Evolutionary conservation across 2,113 vertebrate genomes (phyloP), one percentile per base, ranked within the genome.

Genomic region (Pachycephala philippinensis): DNA sequence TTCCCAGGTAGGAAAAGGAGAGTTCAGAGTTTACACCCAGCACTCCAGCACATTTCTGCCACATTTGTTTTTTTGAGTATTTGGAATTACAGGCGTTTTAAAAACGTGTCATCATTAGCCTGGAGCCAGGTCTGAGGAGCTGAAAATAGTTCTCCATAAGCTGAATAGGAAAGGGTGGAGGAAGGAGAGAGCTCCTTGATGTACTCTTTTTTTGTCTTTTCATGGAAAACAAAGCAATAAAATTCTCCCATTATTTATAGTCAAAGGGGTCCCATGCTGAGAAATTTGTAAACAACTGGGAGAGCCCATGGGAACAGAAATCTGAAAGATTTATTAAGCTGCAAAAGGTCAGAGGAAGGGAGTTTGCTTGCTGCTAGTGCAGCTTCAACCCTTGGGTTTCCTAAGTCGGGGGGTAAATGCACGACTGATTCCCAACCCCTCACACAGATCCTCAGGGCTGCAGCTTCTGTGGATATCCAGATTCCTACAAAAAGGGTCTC

Each of bases 311-410:
- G 95, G 94, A 95, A 78, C 21, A 89, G 74, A 47, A 86, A 54
- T 54, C 88, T 93, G 93, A 95, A 95, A 91, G 75, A 87, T 84
- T 91, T 93, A 91, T 97, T 87, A 77, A 91, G 52, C 53, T 78
- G 18, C 76, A 83, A 96, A 96, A 97, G 95, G 96, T 95, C 96
- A 95, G 84, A 92, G 93, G 93, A 97, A 97, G 85, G 92, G 95
- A 96, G 93, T 91, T 95, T 97, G 94, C 89, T 57, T 69, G 82
- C 72, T 5, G n/a, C 68, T 76, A 47, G 70, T 57, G 82, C 81
- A 90, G 89, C 87, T 95, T 81, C 85, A 77, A 14, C 88, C 93
- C 85, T 75, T 83, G 44, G 10, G 60, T 88, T 90, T 84, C 92
- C 92, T 63, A 33, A 17, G 49, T 42, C 85, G 70, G 21, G 89